Evolutionary conservation across 2,797 vertebrate species (phyloP).

Genomic region (Myoxocephalus aenaeus): DNA sequence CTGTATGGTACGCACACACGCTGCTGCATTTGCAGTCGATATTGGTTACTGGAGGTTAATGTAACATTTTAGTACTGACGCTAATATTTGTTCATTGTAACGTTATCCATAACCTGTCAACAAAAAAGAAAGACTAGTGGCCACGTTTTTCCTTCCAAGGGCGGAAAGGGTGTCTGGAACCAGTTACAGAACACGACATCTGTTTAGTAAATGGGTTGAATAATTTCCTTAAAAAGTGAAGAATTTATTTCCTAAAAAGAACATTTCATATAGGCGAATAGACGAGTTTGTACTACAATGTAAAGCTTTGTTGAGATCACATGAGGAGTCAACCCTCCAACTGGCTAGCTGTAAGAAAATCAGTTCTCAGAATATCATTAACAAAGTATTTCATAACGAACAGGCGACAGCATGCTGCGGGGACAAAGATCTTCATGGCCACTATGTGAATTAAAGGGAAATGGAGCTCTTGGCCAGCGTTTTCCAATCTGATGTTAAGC

Average conservation of each 20-base stretch:
- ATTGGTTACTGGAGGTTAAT: constrained; percentile 29
- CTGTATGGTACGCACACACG: neutral
- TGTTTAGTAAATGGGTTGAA: neutral
- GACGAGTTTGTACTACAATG: neutral
- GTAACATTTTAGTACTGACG: constrained; percentile 24
- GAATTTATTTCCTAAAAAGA: neutral
- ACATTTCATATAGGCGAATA: neutral
- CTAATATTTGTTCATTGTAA: constrained; percentile 31
- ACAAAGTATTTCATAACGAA: constrained; percentile 2
- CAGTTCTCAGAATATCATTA: neutral
- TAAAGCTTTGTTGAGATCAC: constrained; percentile 18
- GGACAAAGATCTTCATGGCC: constrained; percentile 7
- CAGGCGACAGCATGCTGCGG: neutral
- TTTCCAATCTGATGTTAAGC: constrained; percentile 43
- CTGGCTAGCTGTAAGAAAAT: constrained; percentile 18
- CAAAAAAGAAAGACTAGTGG: neutral
- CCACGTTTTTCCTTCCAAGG: constrained; percentile 13
- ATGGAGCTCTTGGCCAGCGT: constrained; percentile 6
- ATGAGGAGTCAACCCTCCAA: constrained; percentile 14
- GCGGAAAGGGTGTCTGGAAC: neutral
- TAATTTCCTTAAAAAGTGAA: neutral
- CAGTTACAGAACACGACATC: neutral
- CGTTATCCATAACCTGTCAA: constrained; percentile 14
- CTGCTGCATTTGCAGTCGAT: constrained; percentile 25
- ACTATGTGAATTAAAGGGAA: constrained; percentile 32